Base-by-base conservation (phyloP, 2,797 vertebrate genomes). In the Spinus olivaceus region DNA sequence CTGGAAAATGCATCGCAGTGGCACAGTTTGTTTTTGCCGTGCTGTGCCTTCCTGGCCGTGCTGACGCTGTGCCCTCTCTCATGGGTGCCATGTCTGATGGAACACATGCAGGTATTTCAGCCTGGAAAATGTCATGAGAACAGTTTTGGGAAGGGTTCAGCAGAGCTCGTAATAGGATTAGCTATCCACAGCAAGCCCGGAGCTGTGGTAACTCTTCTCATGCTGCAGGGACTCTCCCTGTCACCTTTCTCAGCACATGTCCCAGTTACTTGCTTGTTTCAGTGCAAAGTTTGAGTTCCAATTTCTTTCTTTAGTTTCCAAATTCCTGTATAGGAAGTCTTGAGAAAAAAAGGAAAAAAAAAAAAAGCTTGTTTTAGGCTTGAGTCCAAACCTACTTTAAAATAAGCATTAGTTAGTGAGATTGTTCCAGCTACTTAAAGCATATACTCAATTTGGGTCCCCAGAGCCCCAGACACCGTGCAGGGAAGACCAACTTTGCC, bases 41-140 rank as follows among this genome's bases (percentile, higher is more conserved):
- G 13, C 2, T 41, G 50, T 54, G 35, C 33, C n/a, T 23, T 21
- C n/a, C 33, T 14, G 47, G 37, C 76, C 35, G 2, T 1, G 23
- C 20, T 6, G 9, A 42, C 0, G 0, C 50, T 0, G 0, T 35
- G 21, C 2, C 19, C 11, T 44, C 7, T 61, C 12, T 47, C 41
- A 41, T 0, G 1, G 18, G 12, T 66, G 28, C 49, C 14, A 0
- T 42, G n/a, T 14, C 49, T 8, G 14, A 16, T 50, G 63, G 65
- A 84, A 87, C 44, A 74, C 51, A 41, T 0, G 0, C 33, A 35
- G 21, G 11, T 5, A 0, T 74, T 89, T 86, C 8, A 1, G 28
- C 64, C 35, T 33, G 42, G 80, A 89, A 92, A 92, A 71, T 72
- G 53, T 10, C 1, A 67, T 0, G 2, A 81, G 69, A 85, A 54